Conservation (phyloP, 2,113 vertebrate species). For the Artemisiospiza belli region DNA sequence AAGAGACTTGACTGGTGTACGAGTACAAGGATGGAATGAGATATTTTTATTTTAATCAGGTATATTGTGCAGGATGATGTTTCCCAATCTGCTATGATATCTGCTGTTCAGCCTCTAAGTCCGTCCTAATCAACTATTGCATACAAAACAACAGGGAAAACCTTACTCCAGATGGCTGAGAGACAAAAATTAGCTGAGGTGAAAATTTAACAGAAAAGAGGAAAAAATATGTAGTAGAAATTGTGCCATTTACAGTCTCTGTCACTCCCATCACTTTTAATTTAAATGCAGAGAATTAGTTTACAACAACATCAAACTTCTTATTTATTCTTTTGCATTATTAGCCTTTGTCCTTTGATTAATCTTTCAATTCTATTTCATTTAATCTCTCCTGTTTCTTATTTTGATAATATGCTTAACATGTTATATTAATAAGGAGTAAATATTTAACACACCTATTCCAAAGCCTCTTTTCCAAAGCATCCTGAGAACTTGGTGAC, state of each 20-base stretch:
- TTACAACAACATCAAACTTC: neutral
- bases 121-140: neutral
- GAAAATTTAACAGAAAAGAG: neutral
- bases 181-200: neutral
- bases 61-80: neutral
- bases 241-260: neutral
- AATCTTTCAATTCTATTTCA: neutral
- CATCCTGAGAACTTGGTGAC: neutral
- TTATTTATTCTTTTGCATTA: neutral
- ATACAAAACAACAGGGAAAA: neutral
- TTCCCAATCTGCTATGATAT: neutral
- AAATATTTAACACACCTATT: neutral
- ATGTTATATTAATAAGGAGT: neutral
- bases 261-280: neutral
- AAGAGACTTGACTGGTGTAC: neutral
- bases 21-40: neutral
- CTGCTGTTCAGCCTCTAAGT: neutral
- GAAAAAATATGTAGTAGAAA: neutral
- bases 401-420: neutral
- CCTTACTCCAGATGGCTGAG: neutral
- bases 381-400: neutral
- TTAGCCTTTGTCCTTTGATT: neutral
- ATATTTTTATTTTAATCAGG: slow-evolving; percentile 18
- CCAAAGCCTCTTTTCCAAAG: neutral
- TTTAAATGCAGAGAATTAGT: neutral